Conservation (phyloP, 2,797 vertebrate genomes). For the Chelon labrosus region DNA sequence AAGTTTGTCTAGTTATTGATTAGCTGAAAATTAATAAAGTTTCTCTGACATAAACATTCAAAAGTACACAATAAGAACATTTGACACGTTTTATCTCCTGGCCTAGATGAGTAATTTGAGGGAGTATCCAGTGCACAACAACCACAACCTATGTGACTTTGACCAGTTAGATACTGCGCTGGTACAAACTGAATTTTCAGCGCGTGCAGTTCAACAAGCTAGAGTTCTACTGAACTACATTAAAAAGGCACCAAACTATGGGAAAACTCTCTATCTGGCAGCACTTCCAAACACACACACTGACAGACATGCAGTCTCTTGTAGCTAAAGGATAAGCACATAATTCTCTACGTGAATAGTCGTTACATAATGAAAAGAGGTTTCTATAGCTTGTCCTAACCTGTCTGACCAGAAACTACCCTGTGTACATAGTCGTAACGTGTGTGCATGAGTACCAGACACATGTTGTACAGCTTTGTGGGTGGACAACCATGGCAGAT, state of each 20-base stretch:
- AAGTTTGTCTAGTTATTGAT: neutral
- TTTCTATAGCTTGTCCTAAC: slow-evolving; percentile 60
- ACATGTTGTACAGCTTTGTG: slow-evolving; percentile 49
- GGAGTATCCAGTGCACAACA: neutral
- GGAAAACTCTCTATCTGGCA: neutral
- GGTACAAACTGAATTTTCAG: neutral
- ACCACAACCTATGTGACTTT: neutral
- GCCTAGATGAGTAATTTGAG: slow-evolving; percentile 20
- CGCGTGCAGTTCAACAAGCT: neutral
- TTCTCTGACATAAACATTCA: slow-evolving; percentile 19
- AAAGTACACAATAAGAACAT: slow-evolving; percentile 8
- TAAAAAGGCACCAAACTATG: slow-evolving; percentile 9
- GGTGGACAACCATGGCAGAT: slow-evolving; percentile 73
- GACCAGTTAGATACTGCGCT: neutral
- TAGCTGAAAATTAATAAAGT: neutral
- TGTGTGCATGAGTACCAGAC: slow-evolving; percentile 10
- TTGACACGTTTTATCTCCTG: slow-evolving; percentile 17
- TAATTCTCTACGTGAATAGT: slow-evolving; percentile 57
- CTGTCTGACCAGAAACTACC: slow-evolving; percentile 64
- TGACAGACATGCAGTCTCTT: slow-evolving; percentile 55
- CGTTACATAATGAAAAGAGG: slow-evolving; percentile 58
- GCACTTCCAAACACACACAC: neutral
- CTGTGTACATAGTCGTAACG: slow-evolving; percentile 35
- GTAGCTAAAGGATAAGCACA: slow-evolving; percentile 47
- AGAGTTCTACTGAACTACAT: neutral